Percentiles rank a stretch among this genome's conserved stretches.
Conservation (phyloP, 1,140 invertebrate genomes). For the Pseudomyrmex gracilis region DNA sequence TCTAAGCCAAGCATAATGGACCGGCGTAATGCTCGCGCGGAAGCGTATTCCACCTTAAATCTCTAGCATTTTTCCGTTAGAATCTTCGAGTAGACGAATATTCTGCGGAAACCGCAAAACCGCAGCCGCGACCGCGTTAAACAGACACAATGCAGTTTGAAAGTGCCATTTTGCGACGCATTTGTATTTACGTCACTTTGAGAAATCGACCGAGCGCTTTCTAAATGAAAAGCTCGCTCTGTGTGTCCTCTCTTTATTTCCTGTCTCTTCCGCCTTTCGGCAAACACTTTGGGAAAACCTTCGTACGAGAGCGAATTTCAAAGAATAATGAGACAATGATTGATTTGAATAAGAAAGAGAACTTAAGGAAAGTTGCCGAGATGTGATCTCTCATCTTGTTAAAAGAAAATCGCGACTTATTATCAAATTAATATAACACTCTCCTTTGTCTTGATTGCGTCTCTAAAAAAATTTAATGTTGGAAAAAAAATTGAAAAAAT, state of each 20-base stretch:
- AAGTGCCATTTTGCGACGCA: conserved; percentile 58
- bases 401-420: background rate
- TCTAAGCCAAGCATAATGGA: conserved; percentile 52
- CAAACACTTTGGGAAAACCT: background rate
- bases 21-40: conserved; percentile 24
- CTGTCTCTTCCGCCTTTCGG: background rate
- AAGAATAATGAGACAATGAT: background rate
- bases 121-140: conserved; percentile 44
- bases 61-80: conserved; percentile 50
- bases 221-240: conserved; percentile 26
- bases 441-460: background rate
- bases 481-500: background rate
- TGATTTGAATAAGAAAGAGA: background rate
- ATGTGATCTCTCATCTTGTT: background rate
- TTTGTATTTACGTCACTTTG: conserved; percentile 55
- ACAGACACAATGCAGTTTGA: conserved; percentile 48
- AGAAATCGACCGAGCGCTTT: conserved; percentile 49
- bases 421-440: background rate
- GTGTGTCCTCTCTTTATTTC: background rate
- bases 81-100: conserved; percentile 47
- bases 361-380: background rate
- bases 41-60: conserved; percentile 49
- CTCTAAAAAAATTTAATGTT: background rate
- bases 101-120: conserved; percentile 38
- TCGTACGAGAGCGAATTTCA: background rate